Percentiles rank a stretch among this genome's conserved stretches.
phyloP scores from a whole-genome alignment of 2,113 vertebrate genomes.

The Felis catus region F.catus_Fca126_mat1.0 CM031413.1:45523501-45524000 shows the following conservation, averaged over 20 bases:
- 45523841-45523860: background rate
- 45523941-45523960: background rate
- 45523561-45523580: background rate
- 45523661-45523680: background rate
- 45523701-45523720: background rate
- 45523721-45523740: background rate
- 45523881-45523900: background rate
- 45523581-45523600: background rate
- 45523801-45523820: background rate
- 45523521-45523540: background rate
- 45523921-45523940: background rate
- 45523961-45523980: background rate
- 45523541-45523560: too few species aligned
- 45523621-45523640: background rate
- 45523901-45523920: background rate
- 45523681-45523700: background rate
- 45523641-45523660: fast-evolving
- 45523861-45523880: background rate
- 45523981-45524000: background rate
- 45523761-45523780: background rate
- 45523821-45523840: background rate
- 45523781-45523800: background rate
- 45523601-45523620: background rate
- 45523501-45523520: background rate
- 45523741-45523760: background rate